Conservation (phyloP, 2,797 vertebrate species). For the Phalloptychus januarius region DNA sequence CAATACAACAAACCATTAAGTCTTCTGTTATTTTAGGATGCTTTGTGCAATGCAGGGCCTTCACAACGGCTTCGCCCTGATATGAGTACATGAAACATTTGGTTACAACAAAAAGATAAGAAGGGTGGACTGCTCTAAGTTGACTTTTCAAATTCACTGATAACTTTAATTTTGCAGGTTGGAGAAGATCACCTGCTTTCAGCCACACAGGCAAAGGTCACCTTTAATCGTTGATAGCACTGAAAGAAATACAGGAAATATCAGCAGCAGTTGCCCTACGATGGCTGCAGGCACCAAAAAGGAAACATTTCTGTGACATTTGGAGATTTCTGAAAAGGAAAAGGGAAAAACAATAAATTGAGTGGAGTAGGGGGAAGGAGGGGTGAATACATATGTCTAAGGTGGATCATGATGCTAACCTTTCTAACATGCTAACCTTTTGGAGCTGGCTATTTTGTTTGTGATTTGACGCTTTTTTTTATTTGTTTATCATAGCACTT, state of each 20-base stretch:
- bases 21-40: neutral
- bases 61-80: slow-evolving; percentile 9
- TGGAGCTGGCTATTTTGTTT: neutral
- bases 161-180: slow-evolving; percentile 33
- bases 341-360: slow-evolving; percentile 36
- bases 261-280: slow-evolving; percentile 54
- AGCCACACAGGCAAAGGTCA: slow-evolving; percentile 56
- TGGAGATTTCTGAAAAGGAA: slow-evolving; percentile 31
- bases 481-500: neutral
- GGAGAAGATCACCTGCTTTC: slow-evolving; percentile 38
- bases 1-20: slow-evolving; percentile 39
- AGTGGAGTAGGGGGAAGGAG: slow-evolving; percentile 22
- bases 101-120: slow-evolving; percentile 19
- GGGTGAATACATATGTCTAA: slow-evolving; percentile 4
- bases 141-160: slow-evolving; percentile 24
- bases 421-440: neutral
- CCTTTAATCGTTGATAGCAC: slow-evolving; percentile 53
- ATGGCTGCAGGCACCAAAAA: slow-evolving; percentile 22
- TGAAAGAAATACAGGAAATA: slow-evolving; percentile 63
- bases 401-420: neutral
- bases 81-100: neutral
- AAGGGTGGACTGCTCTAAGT: neutral
- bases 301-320: slow-evolving; percentile 62
- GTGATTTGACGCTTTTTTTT: neutral
- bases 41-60: slow-evolving; percentile 12